Evolutionary conservation across 2,113 vertebrate genomes (phyloP).

Genomic region (Chiloscyllium plagiosum): DNA sequence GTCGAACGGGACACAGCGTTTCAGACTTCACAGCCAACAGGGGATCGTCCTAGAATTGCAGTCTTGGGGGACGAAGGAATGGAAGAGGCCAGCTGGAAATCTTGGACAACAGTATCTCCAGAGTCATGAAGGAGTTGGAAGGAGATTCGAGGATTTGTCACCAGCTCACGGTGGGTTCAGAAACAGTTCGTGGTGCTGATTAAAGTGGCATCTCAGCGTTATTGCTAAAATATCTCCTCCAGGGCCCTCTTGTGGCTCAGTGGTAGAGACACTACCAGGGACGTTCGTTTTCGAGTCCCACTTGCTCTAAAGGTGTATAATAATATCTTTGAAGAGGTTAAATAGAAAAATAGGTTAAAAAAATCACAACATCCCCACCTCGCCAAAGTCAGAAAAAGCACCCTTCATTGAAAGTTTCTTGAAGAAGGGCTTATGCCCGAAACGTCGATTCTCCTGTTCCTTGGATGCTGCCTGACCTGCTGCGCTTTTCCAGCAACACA

Average conservation of each 20-base stretch:
- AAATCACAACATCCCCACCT: too few relatives aligned
- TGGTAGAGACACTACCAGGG: too few relatives aligned
- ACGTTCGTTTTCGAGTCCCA: too few relatives aligned
- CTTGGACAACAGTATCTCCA: not conserved
- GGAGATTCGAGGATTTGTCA: constrained; percentile 46
- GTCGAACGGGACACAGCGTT: not conserved
- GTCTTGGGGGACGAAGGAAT: not conserved
- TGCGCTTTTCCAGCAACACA: too few relatives aligned
- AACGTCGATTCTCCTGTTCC: too few relatives aligned
- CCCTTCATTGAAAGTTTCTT: too few relatives aligned
- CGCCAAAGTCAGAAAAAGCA: not conserved
- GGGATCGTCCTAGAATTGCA: not conserved
- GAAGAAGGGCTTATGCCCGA: too few relatives aligned
- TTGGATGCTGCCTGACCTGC: too few relatives aligned
- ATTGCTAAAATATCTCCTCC: not conserved
- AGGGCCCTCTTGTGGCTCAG: too few relatives aligned
- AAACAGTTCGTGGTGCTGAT: not conserved
- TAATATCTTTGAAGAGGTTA: too few relatives aligned
- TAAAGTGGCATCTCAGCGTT: not conserved
- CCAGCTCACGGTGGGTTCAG: constrained; percentile 41
- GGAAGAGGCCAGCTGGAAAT: not conserved
- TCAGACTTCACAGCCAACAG: not conserved
- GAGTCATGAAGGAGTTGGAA: not conserved
- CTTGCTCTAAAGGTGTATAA: too few relatives aligned
- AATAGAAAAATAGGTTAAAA: too few relatives aligned